Percentiles rank a stretch among this genome's conserved stretches.
These are phyloP conservation scores for Drosophila bocqueti DNA, from an alignment of 1,140 invertebrate species.

Conservation along the genomic window DNA sequence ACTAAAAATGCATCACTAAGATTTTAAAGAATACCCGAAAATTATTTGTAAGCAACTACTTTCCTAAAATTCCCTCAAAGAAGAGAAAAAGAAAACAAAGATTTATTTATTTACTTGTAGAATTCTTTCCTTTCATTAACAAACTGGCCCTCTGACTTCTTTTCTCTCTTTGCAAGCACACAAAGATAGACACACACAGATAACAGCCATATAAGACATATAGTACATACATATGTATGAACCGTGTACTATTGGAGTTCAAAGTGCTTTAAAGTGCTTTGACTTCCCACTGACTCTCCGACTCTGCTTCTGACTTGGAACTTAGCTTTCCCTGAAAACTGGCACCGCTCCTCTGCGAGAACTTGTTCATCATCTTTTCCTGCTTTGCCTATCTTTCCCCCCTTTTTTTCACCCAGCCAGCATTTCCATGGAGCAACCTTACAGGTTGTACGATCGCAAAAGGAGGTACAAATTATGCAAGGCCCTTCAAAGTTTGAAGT, in stretches of 20 bases:
- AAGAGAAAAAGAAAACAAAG: not conserved
- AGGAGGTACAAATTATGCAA: slow-evolving; percentile 51
- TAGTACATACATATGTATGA: not conserved
- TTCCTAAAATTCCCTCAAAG: not conserved
- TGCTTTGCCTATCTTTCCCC: slow-evolving; percentile 43
- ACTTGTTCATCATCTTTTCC: slow-evolving; percentile 58
- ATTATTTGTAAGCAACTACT: not conserved
- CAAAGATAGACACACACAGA: slow-evolving; percentile 10
- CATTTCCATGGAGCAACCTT: slow-evolving; percentile 16
- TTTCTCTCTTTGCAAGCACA: slow-evolving; percentile 25
- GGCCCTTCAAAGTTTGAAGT: slow-evolving; percentile 43
- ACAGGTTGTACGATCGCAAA: slow-evolving; percentile 36
- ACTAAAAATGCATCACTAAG: not conserved
- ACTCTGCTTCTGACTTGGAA: slow-evolving; percentile 28
- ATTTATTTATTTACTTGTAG: slow-evolving; percentile 41
- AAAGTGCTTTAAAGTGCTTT: slow-evolving; percentile 79
- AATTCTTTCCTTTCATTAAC: slow-evolving; percentile 56
- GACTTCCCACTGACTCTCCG: slow-evolving; percentile 57
- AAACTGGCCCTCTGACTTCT: slow-evolving; percentile 28
- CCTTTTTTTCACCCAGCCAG: not conserved
- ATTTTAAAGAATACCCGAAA: not conserved
- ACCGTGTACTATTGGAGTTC: slow-evolving; percentile 48
- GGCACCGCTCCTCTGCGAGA: slow-evolving; percentile 5
- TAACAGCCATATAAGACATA: slow-evolving; percentile 11
- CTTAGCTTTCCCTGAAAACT: slow-evolving; percentile 21